Evolutionary conservation across 2,113 vertebrate species (phyloP), one percentile per base, ranked within the genome.

Genomic region (Sclerurus mexicanus): DNA sequence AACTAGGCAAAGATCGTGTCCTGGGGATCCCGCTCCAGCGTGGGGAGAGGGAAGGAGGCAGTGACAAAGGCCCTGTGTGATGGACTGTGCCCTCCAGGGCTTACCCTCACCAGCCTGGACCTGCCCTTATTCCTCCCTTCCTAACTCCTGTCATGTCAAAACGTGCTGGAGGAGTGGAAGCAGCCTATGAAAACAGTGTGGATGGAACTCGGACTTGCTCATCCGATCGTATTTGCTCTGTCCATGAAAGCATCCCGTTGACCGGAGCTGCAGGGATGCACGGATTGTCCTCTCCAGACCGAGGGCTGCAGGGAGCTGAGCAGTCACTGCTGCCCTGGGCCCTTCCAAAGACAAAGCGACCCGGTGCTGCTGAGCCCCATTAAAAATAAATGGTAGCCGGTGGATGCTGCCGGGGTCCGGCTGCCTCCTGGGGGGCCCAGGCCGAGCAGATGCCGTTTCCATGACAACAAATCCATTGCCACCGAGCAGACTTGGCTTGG

Each of bases 391-490:
- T 44, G 92, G 94, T 47, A 35, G 79, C 46, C 0, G 3, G 87
- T 0, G 55, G 82, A 73, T 75, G 76, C 84, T 86, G 85, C 49
- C 3, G 76, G 71, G 85, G 94, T 96, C 93, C 21, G 0, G 86
- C 94, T 85, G 90, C 87, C 64, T 96, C 89, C 69, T 40, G 35
- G 91, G 96, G 94, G 93, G 69, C 47, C 6, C 7, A 77, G 95
- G 88, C 95, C 5, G 10, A 97, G 93, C 90, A 93, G 97, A 97
- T 95, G 93, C 92, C 3, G 74, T 98, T 91, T 90, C 96, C 96
- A 97, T 95, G 97, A 84, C 16, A 85, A 98, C 93, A 84, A 68
- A 86, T 93, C 92, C 67, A 15, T 71, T 90, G 74, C 74, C 87
- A 88, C 31, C 0, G 14, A 89, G 73, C 71, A 69, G 64, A 46